phyloP scores from a whole-genome alignment of 2,888 invertebrate species.

The Megamerina dolium region DNA sequence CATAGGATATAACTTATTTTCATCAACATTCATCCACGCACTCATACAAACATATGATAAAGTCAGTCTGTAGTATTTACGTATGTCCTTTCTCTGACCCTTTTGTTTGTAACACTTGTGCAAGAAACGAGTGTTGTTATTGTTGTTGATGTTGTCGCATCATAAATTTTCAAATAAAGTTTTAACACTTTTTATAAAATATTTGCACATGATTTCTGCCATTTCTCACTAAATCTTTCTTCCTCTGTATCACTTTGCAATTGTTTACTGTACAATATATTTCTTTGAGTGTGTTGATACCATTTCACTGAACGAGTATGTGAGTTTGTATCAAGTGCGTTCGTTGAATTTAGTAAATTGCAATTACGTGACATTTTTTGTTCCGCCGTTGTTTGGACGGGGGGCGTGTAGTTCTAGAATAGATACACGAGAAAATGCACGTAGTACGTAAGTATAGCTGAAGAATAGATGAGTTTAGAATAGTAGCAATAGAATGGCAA shows the following conservation, averaged over 20 bases:
- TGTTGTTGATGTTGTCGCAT: conserved; percentile 4
- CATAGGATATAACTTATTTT: conserved; percentile 7
- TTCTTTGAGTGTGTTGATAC: not conserved
- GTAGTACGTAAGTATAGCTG: too few species aligned
- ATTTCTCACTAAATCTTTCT: not conserved
- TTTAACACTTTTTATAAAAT: conserved; percentile 9
- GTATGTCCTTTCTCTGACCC: too few species aligned
- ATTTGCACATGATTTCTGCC: conserved; percentile 1
- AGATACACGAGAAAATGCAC: too few species aligned
- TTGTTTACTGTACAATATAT: too few species aligned
- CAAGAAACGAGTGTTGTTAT: too few species aligned
- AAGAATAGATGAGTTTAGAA: too few species aligned
- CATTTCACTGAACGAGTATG: not conserved
- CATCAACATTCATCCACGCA: not conserved
- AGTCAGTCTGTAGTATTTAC: too few species aligned
- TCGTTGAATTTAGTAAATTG: conserved; percentile 26
- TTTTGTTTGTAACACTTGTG: too few species aligned
- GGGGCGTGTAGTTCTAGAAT: too few species aligned
- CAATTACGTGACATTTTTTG: conserved; percentile 23
- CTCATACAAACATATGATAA: too few species aligned
- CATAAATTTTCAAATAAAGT: conserved; percentile 11
- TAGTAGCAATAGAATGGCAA: too few species aligned
- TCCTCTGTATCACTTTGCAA: not conserved
- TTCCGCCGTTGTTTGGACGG: too few species aligned
- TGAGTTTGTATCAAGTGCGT: conserved; percentile 1